Base-by-base conservation (phyloP, 2,888 invertebrate species). In the Micoletzkya japonica region DNA sequence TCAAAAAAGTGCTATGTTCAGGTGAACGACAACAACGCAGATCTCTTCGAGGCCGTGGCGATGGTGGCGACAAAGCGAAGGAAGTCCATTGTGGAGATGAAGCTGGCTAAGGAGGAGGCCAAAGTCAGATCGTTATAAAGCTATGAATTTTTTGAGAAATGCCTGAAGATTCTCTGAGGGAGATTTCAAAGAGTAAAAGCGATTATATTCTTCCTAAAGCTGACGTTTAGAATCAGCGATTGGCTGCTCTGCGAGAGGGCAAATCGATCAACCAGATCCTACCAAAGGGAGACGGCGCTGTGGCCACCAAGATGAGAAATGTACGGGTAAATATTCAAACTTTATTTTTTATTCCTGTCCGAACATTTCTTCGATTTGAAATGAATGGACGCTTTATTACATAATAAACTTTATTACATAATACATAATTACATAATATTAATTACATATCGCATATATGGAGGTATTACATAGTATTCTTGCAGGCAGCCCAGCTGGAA, bases 271-370 rank as follows among this genome's bases (percentile, higher is more conserved):
- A 52, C 26, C 28, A 50, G 52, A 50, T 64, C 24, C 60, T 59
- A 37, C 77, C 75, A 32, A 73, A 74, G 57, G 74, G 76, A 34
- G 79, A 76, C 10, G 80, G 80, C 54, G 80, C 77, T 0, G 78
- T 74, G 3, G 80, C 80, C 4, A 76, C 79, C 2, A 77, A 74
- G 69, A 77, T 80, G 28, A 57, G 76, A 52, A 78, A 77, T 71
- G 74, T 72, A 54, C 1, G 30, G 7, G 7, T 17, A 39, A 7
- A 39, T 39, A 17, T 39, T 7, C 44, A 39, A 39, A 39, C 17
- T n/a, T n/a, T n/a, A n/a, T n/a, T n/a, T n/a, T n/a, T n/a, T n/a
- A n/a, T n/a, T n/a, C n/a, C n/a, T n/a, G n/a, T n/a, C n/a, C n/a
- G n/a, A n/a, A n/a, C n/a, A n/a, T n/a, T n/a, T n/a, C n/a, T n/a